Conservation (phyloP, 2,113 vertebrate genomes). For the Brienomyrus longianalis region DNA sequence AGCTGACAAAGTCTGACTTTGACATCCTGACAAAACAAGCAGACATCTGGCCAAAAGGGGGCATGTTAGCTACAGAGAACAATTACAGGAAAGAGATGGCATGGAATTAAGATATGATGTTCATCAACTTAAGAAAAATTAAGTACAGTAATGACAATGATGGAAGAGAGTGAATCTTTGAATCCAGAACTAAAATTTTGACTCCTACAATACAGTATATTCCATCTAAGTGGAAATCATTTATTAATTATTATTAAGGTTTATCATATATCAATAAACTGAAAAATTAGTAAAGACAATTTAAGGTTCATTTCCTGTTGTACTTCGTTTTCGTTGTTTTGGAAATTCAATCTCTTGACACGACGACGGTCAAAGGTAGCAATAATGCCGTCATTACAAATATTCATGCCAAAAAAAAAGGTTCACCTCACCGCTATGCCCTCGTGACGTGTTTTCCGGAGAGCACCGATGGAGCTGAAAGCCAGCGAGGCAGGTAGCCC, state of each 20-base stretch:
- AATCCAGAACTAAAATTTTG: not conserved
- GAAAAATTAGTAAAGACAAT: not conserved
- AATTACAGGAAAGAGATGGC: too few species aligned
- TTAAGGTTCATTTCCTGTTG: not conserved
- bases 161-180: not conserved
- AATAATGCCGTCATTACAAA: constrained; percentile 12
- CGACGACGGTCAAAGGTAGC: constrained; percentile 23
- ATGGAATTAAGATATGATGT: not conserved
- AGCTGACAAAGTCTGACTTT: not conserved
- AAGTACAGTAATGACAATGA: not conserved
- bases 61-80: not conserved
- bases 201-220: not conserved
- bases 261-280: not conserved
- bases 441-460: constrained; percentile 16
- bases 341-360: not conserved
- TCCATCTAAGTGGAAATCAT: not conserved
- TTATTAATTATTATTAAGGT: not conserved
- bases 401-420: constrained; percentile 26
- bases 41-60: not conserved
- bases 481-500: not conserved
- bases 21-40: not conserved
- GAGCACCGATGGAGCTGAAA: constrained; percentile 5
- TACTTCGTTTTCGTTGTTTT: not conserved
- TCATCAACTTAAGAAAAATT: not conserved
- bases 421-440: not conserved